These are phyloP conservation scores for Nasonia giraulti DNA, from an alignment of 1,140 invertebrate genomes.

Conservation along the genomic window DNA sequence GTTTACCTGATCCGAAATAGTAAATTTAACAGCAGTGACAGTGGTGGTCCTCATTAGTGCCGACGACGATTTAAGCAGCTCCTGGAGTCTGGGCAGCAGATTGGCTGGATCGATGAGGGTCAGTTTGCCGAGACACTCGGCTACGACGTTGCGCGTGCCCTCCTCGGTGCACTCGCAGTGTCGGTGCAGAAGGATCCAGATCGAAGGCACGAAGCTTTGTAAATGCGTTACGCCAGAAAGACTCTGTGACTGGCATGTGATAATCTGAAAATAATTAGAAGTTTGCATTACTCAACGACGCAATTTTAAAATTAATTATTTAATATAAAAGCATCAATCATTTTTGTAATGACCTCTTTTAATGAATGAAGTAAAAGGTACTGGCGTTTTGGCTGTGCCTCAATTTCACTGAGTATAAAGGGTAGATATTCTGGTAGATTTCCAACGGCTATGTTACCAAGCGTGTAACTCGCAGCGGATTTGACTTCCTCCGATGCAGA, in stretches of 20 bases:
- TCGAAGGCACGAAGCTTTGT: conserved; percentile 90
- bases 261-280: conserved; percentile 78
- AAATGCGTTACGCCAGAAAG: conserved; percentile 85
- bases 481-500: conserved; percentile 91
- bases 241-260: conserved; percentile 89
- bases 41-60: conserved; percentile 95
- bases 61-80: conserved; percentile 84
- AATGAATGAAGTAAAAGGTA: conserved; percentile 97
- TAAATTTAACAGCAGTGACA: conserved; percentile 99
- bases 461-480: conserved; percentile 96
- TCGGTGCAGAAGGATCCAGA: conserved; percentile 91
- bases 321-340: background rate
- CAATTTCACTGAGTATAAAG: conserved; percentile 95
- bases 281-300: conserved; percentile 13
- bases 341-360: conserved; percentile 85
- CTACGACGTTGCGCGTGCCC: conserved; percentile 97
- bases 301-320: background rate
- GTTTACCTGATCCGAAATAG: conserved; percentile 92
- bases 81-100: conserved; percentile 85
- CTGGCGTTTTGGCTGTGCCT: conserved; percentile 93
- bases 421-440: conserved; percentile 96
- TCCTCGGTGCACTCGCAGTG: conserved; percentile 98
- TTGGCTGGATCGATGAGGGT: conserved; percentile 94
- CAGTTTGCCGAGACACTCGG: conserved; percentile 97
- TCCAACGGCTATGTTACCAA: conserved; percentile 95